Evolutionary conservation across 2,113 vertebrate species (phyloP).

Genomic region (Saccopteryx bilineata): DNA sequence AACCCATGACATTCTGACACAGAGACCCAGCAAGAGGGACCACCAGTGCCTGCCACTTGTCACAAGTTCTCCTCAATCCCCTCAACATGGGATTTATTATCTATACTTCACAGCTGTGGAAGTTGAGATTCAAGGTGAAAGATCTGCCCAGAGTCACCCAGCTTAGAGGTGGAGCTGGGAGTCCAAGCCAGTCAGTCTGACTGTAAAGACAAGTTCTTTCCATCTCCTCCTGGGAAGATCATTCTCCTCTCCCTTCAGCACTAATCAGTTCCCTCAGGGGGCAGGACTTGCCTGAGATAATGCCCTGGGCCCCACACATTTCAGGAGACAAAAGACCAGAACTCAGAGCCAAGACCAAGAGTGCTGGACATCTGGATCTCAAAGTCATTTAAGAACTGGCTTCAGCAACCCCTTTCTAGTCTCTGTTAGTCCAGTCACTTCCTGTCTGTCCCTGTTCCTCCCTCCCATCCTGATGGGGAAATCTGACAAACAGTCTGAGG

Average conservation of each 20-base stretch:
- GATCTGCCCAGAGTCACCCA: neutral
- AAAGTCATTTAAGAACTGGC: neutral
- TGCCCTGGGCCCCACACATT: neutral
- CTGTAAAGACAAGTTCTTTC: neutral
- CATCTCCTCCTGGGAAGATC: neutral
- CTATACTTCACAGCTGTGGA: neutral
- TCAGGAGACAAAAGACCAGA: neutral
- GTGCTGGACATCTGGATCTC: neutral
- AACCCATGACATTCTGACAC: fast-evolving
- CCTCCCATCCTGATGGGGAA: neutral
- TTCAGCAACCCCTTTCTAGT: neutral
- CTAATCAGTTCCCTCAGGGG: neutral
- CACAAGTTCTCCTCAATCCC: neutral
- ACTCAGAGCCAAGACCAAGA: neutral
- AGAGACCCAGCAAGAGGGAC: fast-evolving
- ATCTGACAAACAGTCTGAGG: conserved; percentile 1
- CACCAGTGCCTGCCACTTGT: fast-evolving
- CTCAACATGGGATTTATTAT: neutral
- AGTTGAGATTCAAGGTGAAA: neutral
- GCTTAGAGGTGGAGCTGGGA: fast-evolving
- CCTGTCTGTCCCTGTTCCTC: neutral
- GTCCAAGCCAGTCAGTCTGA: neutral
- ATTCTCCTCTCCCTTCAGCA: neutral
- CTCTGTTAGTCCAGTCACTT: neutral
- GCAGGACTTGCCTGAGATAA: neutral